Conservation (phyloP, 2,113 vertebrate species). For the Coptodon bakossiorum region DNA sequence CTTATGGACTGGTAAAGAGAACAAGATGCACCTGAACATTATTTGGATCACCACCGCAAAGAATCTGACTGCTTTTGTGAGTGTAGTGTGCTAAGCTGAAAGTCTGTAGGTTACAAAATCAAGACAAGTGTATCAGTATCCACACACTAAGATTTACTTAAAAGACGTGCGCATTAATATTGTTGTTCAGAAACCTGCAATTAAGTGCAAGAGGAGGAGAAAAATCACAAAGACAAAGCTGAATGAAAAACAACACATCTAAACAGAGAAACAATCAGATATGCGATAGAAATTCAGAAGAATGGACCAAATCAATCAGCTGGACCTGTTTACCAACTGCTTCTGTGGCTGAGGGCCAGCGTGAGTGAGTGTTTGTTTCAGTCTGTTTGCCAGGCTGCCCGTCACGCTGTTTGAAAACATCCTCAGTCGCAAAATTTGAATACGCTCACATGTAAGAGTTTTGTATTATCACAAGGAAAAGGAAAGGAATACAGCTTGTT, state of each 20-base stretch:
- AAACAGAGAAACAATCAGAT: neutral
- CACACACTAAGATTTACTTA: neutral
- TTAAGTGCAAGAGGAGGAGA: neutral
- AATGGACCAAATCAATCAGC: slow-evolving; percentile 23
- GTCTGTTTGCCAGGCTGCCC: neutral
- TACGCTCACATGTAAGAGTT: neutral
- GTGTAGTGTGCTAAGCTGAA: neutral
- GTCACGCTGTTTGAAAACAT: neutral
- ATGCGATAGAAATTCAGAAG: neutral
- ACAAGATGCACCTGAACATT: neutral
- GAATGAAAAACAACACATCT: neutral
- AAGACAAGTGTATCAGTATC: neutral
- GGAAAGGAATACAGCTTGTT: neutral
- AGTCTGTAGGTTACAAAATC: neutral
- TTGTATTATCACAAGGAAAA: neutral
- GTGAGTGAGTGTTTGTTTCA: neutral
- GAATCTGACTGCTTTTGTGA: neutral
- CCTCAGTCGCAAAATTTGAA: neutral
- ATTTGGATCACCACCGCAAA: neutral
- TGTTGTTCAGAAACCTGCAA: neutral
- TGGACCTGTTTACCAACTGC: neutral
- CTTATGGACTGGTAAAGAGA: neutral
- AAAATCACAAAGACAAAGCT: neutral
- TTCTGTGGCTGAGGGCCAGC: neutral
- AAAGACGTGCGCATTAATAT: neutral